Evolutionary conservation across 1,140 invertebrate genomes (phyloP), one percentile per base, ranked within the genome.

Genomic region (Pissodes strobi): DNA sequence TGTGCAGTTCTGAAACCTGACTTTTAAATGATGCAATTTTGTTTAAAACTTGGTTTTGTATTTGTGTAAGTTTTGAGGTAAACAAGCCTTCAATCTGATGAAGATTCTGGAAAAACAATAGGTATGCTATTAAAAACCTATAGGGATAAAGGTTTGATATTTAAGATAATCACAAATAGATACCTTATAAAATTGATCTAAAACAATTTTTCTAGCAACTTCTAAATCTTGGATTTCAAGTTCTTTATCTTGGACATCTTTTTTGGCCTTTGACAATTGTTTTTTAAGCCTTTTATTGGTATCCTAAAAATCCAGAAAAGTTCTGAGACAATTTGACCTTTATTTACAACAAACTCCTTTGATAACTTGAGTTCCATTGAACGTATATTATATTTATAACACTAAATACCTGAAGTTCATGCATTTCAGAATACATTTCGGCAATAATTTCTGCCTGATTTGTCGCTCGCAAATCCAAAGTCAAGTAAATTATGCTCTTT

Each of bases 401-500:
- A 23, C 39, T 39, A 52, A 12, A 48, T 64, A 66, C 68, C 56
- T 66, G 64, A 13, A 64, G 21, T 19, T 63, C 27, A 34, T 66
- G 34, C 17, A 69, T 63, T 52, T 66, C 64, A 19, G 12, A 34
- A 39, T 64, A 39, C 55, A 69, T 56, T 41, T 69, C 68, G 18
- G 43, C n/a, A 23, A 69, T 53, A 17, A 69, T 66, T 25, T 66
- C 56, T 22, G 64, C 60, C 27, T 63, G 64, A 49, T 66, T 48
- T 19, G 68, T 66, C 18, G 27, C 1, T 17, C 51, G 45, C 19
- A 69, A 41, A 8, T 69, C 68, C 15, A 69, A 38, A 9, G 56
- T 66, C 15, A 69, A 49, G 30, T 66, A 69, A 30, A 69, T 39
- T 15, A 66, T 66, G 17, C 25, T 51, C 34, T 69, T 69, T 19